Evolutionary conservation across 1,140 invertebrate genomes (phyloP).

Genomic region (Chionoecetes opilio): DNA sequence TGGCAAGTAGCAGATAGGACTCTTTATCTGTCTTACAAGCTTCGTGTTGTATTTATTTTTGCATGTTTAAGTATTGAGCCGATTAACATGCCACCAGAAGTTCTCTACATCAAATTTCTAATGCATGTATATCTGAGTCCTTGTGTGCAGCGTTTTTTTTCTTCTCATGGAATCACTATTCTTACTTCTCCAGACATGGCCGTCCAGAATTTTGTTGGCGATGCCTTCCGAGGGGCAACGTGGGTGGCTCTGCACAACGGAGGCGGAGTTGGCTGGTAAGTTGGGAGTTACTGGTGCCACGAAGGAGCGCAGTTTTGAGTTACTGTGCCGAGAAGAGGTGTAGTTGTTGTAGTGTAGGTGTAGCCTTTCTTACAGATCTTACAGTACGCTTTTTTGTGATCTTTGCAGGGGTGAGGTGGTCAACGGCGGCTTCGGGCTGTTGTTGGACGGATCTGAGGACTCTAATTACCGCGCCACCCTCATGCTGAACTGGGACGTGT

Average conservation of each 20-base stretch:
- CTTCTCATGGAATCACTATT: too few relatives aligned
- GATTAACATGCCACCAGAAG: too few relatives aligned
- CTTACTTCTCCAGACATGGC: constrained; percentile 86
- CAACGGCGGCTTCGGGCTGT: constrained; percentile 89
- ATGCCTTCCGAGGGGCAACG: constrained; percentile 88
- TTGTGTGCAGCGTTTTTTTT: background rate
- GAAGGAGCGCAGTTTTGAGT: background rate
- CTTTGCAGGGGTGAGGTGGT: constrained; percentile 88
- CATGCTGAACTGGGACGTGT: constrained; percentile 89
- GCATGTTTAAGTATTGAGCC: too few relatives aligned
- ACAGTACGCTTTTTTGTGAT: background rate
- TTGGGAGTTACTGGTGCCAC: background rate
- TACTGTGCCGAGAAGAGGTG: background rate
- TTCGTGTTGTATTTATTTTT: too few relatives aligned
- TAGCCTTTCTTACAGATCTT: background rate
- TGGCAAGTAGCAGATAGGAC: too few relatives aligned
- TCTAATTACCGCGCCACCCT: constrained; percentile 84
- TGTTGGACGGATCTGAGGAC: constrained; percentile 87
- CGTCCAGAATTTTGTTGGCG: constrained; percentile 88
- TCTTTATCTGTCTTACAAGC: too few relatives aligned
- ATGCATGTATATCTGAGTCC: background rate
- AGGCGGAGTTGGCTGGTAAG: constrained; percentile 88
- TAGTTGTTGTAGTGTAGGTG: background rate
- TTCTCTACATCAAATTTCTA: background rate
- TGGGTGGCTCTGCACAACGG: constrained; percentile 90